A percentile compares a stretch with the other conserved stretches of the same genome.
Evolutionary conservation across 2,797 vertebrate genomes (phyloP).

Genomic region (Benthosema pterotum): DNA sequence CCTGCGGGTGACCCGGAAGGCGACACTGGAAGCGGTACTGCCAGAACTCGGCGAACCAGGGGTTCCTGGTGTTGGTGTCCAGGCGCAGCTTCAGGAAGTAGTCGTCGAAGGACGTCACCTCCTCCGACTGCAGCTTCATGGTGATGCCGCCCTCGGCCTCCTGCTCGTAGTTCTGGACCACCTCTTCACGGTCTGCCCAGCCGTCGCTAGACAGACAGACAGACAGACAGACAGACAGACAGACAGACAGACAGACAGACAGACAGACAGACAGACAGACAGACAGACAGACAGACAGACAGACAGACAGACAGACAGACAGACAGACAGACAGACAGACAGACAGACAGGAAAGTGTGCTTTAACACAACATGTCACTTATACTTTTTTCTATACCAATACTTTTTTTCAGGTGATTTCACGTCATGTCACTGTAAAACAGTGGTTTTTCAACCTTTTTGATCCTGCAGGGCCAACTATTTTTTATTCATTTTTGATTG

Average conservation of each 20-base stretch:
- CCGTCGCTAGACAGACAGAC: conserved; percentile 84
- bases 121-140: conserved; percentile 94
- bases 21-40: conserved; percentile 98
- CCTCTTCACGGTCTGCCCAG: conserved; percentile 98
- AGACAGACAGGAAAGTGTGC: neutral
- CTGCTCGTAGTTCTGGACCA: conserved; percentile 94
- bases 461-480: too few relatives aligned
- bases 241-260: conserved; percentile 5
- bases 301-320: neutral
- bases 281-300: neutral
- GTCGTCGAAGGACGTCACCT: conserved; percentile 92
- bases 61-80: conserved; percentile 92
- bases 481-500: too few relatives aligned
- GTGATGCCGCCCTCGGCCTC: conserved; percentile 98
- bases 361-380: too few relatives aligned
- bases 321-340: conserved; percentile 2
- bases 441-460: too few relatives aligned
- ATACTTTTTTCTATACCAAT: too few relatives aligned
- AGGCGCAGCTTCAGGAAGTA: conserved; percentile 94
- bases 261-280: conserved; percentile 12
- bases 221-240: neutral
- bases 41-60: conserved; percentile 99
- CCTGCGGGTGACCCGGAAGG: conserved; percentile 88
- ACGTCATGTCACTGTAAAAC: too few relatives aligned
- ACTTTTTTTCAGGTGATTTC: too few relatives aligned